Conservation (phyloP, 2,888 invertebrate species). For the Callyntrura guangdongensis region DNA sequence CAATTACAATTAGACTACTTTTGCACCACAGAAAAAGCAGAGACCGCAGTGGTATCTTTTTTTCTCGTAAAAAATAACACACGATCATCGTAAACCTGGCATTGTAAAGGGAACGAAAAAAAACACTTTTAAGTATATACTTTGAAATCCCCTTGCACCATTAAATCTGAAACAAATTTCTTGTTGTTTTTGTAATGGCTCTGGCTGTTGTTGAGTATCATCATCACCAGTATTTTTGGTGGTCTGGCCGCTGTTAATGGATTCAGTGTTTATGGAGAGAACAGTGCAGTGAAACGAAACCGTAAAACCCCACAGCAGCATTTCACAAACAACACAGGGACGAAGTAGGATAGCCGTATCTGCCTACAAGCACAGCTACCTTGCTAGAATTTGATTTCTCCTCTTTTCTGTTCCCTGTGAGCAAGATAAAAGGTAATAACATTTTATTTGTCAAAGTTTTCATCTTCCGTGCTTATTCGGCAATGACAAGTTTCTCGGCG, state of each 20-base stretch:
- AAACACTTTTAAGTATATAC: conserved; percentile 2
- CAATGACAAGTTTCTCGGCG: conserved; percentile 5
- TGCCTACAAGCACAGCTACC: background rate
- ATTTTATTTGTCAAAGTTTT: conserved; percentile 41
- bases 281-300: background rate
- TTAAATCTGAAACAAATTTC: conserved; percentile 51
- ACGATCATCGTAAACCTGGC: background rate
- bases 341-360: background rate
- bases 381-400: background rate
- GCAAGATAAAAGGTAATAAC: conserved; percentile 17
- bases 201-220: conserved; percentile 6
- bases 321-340: conserved; percentile 13
- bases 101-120: conserved; percentile 23
- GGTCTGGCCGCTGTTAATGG: conserved; percentile 36
- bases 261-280: conserved; percentile 22
- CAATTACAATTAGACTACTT: conserved; percentile 19
- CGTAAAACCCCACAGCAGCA: background rate
- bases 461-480: background rate
- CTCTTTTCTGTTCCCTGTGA: too few species aligned
- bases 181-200: conserved; percentile 20
- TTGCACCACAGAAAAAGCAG: background rate
- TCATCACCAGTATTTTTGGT: background rate
- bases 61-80: conserved; percentile 36
- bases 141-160: conserved; percentile 38
- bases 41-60: background rate